Conservation (phyloP, 2,888 invertebrate genomes). For the Ectobius pallidus region DNA sequence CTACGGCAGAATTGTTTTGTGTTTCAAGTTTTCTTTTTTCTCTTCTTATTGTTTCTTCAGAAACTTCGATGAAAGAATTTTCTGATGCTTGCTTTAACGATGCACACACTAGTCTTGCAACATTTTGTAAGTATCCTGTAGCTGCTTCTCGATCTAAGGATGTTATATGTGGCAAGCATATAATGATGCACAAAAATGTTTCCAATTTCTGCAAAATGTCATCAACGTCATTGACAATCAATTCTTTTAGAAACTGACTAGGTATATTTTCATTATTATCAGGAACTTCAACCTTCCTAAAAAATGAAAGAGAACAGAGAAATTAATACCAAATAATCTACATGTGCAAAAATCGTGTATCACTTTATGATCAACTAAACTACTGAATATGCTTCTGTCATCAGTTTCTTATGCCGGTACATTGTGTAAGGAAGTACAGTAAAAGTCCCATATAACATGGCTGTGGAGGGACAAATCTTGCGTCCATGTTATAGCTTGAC, state of each 20-base stretch:
- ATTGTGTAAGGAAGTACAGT: too few species aligned
- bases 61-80: too few species aligned
- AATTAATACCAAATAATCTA: neutral
- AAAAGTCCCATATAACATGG: too few species aligned
- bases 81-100: conserved; percentile 41
- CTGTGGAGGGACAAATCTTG: too few species aligned
- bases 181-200: conserved; percentile 58
- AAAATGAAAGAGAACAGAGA: neutral
- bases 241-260: conserved; percentile 12
- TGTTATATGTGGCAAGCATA: conserved; percentile 63
- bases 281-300: neutral
- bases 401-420: too few species aligned
- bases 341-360: neutral
- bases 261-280: neutral
- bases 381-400: too few species aligned
- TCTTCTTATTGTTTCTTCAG: too few species aligned
- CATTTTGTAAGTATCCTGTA: conserved; percentile 52
- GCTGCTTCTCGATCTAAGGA: conserved; percentile 54
- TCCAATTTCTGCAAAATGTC: conserved; percentile 55
- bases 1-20: too few species aligned
- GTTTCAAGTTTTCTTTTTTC: too few species aligned
- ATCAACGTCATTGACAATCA: conserved; percentile 52
- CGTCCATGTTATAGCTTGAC: too few species aligned
- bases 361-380: too few species aligned
- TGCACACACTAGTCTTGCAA: conserved; percentile 49